A percentile compares a stretch with the other conserved stretches of the same genome.
These are phyloP conservation scores for Mixornis gularis DNA, from an alignment of 2,113 vertebrate species.

Conservation along the genomic window DNA sequence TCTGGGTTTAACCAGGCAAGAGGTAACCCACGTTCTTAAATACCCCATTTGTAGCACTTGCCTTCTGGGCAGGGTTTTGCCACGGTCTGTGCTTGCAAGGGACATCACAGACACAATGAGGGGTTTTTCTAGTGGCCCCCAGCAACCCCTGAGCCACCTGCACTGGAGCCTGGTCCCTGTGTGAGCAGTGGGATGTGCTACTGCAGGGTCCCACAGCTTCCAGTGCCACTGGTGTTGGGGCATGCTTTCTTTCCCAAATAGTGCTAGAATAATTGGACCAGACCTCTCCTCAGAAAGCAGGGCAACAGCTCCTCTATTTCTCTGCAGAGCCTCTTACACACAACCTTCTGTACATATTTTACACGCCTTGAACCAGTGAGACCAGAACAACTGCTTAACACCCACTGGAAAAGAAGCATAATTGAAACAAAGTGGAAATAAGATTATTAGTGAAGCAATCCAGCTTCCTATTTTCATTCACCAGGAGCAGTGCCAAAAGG, in stretches of 20 bases:
- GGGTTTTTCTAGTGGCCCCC: too few relatives aligned
- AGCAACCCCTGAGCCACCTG: background rate
- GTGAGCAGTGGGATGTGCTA: background rate
- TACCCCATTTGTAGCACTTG: background rate
- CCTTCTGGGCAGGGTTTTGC: background rate
- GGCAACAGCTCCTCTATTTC: background rate
- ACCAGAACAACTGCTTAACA: background rate
- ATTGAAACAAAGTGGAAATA: slow-evolving; percentile 47
- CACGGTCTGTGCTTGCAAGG: background rate
- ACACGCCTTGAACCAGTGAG: background rate
- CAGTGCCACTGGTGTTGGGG: accelerated
- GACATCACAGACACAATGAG: accelerated
- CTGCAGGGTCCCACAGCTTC: background rate
- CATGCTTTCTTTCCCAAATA: background rate
- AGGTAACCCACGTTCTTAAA: background rate
- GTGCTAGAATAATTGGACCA: background rate
- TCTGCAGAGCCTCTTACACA: background rate
- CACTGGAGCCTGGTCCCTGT: background rate
- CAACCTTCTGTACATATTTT: background rate
- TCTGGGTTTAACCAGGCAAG: background rate
- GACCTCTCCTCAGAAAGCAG: background rate
- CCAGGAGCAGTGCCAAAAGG: slow-evolving; percentile 30
- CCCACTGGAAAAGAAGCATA: slow-evolving; percentile 27
- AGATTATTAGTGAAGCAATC: slow-evolving; percentile 24
- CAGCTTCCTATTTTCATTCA: slow-evolving; percentile 18